phyloP scores from a whole-genome alignment of 2,113 vertebrate genomes.

The Erythrolamprus reginae region DNA sequence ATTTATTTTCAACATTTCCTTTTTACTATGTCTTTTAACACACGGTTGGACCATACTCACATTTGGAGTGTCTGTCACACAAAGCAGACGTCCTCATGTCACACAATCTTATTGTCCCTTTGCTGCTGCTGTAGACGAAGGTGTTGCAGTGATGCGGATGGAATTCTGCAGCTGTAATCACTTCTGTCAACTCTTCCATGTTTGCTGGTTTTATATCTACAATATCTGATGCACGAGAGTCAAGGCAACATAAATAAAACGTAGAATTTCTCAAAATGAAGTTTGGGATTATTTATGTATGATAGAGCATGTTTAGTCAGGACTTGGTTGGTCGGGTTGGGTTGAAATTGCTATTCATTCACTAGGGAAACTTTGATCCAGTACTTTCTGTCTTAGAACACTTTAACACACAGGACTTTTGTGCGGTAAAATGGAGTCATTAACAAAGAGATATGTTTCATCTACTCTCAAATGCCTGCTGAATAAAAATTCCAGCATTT shows the following conservation, averaged over 20 bases:
- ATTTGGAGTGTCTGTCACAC: constrained; percentile 93
- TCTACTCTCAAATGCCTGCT: not conserved
- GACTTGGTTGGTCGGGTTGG: not conserved
- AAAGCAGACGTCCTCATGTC: constrained; percentile 90
- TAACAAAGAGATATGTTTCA: not conserved
- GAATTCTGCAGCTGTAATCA: constrained; percentile 92
- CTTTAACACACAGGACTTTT: not conserved
- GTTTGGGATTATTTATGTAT: not conserved
- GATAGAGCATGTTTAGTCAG: not conserved
- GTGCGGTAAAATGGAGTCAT: not conserved
- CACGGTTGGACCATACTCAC: constrained; percentile 68
- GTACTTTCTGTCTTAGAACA: not conserved
- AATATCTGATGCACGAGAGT: constrained; percentile 80
- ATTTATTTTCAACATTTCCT: not conserved
- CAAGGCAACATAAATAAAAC: constrained; percentile 61
- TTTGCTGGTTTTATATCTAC: constrained; percentile 95
- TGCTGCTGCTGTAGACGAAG: constrained; percentile 98
- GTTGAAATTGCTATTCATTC: not conserved
- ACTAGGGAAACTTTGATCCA: not conserved
- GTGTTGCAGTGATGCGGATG: constrained; percentile 94
- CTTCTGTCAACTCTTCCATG: constrained; percentile 96
- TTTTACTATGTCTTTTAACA: not conserved
- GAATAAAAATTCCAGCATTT: not conserved
- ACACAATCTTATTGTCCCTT: constrained; percentile 92
- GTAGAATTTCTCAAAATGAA: accelerated